Evolutionary conservation across 2,888 invertebrate genomes (phyloP).

Genomic region (Epinotia bilunana): DNA sequence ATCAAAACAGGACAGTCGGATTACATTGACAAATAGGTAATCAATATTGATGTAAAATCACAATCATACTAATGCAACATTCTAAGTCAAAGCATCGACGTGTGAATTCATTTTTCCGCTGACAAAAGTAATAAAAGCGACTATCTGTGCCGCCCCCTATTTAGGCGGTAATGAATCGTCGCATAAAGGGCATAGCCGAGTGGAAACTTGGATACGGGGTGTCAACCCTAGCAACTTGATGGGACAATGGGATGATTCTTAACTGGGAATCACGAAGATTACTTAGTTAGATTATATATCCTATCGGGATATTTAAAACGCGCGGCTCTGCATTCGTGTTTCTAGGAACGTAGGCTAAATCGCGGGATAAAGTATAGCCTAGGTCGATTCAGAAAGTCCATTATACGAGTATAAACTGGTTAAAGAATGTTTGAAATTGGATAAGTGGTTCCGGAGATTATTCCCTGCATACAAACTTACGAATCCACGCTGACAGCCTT

Average conservation of each 20-base stretch:
- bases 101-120: conserved; percentile 82
- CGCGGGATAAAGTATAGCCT: too few relatives aligned
- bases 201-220: conserved; percentile 67
- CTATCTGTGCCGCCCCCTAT: conserved; percentile 78
- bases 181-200: conserved; percentile 83
- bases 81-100: conserved; percentile 56
- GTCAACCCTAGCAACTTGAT: conserved; percentile 45
- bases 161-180: conserved; percentile 81
- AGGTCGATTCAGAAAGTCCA: too few relatives aligned
- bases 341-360: too few relatives aligned
- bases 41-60: background rate
- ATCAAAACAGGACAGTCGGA: background rate
- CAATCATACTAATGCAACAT: conserved; percentile 3
- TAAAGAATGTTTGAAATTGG: too few relatives aligned
- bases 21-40: background rate
- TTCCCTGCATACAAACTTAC: too few relatives aligned
- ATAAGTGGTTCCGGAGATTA: too few relatives aligned
- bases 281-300: background rate
- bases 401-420: too few relatives aligned
- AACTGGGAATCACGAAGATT: background rate
- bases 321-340: too few relatives aligned
- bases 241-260: conserved; percentile 34
- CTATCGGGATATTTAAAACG: background rate
- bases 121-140: conserved; percentile 83
- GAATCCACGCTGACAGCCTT: too few relatives aligned